Conservation (phyloP, 2,797 vertebrate genomes). For the Chelidonichthys spinosus region DNA sequence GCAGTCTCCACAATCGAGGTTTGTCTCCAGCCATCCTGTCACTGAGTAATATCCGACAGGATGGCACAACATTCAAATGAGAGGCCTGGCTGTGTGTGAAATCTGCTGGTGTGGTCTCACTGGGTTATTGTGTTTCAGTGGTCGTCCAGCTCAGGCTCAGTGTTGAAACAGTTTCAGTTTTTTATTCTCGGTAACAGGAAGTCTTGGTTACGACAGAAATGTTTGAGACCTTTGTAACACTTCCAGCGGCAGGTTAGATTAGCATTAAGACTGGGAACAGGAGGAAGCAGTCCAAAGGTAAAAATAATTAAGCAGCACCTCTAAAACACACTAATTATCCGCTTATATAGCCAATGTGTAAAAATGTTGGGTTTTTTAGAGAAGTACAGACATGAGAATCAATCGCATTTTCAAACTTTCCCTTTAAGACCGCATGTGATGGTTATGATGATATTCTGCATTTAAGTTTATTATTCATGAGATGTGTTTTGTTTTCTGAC, state of each 20-base stretch:
- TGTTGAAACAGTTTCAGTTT: conserved; percentile 53
- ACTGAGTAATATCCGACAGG: conserved; percentile 76
- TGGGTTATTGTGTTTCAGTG: conserved; percentile 33
- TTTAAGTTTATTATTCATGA: not conserved
- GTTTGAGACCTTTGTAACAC: conserved; percentile 10
- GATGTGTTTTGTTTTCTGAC: not conserved
- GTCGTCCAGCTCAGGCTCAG: conserved; percentile 21
- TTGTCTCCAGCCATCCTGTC: conserved; percentile 65
- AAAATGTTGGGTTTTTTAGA: not conserved
- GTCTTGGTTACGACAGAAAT: conserved; percentile 34
- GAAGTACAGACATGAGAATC: not conserved
- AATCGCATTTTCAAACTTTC: not conserved
- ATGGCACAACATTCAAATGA: conserved; percentile 51
- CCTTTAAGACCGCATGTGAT: not conserved
- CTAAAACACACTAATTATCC: not conserved
- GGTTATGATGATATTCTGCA: not conserved
- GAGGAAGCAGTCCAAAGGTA: not conserved
- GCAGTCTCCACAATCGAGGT: conserved; percentile 47
- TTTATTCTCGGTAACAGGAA: conserved; percentile 44
- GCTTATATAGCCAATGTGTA: not conserved
- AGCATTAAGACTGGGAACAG: conserved; percentile 5
- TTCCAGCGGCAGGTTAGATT: not conserved
- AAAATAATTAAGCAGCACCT: not conserved
- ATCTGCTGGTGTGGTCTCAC: conserved; percentile 50
- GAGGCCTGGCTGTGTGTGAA: conserved; percentile 58